Conservation (phyloP, 2,888 invertebrate genomes). For the Caenorhabditis sp. region DNA sequence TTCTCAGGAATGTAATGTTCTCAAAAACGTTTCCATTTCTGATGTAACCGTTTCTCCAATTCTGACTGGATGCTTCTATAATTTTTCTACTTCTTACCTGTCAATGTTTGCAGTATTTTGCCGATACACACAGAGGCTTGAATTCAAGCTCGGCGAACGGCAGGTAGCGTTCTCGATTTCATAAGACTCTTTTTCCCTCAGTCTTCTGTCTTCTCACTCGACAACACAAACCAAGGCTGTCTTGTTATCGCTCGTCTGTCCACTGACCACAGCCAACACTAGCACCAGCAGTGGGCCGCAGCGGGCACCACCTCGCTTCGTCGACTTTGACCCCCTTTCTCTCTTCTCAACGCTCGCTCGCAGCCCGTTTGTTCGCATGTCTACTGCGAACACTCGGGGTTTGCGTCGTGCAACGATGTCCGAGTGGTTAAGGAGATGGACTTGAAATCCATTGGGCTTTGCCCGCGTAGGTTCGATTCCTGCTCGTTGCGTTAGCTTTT, state of each 20-base stretch:
- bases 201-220: neutral
- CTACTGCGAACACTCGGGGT: slow-evolving; percentile 30
- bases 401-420: slow-evolving; percentile 84
- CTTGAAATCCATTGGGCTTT: slow-evolving; percentile 88
- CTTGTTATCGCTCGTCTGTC: slow-evolving; percentile 9
- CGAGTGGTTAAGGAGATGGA: slow-evolving; percentile 87
- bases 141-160: slow-evolving; percentile 5
- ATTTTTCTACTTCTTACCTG: neutral
- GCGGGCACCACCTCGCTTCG: neutral
- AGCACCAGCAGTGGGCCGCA: too few relatives aligned
- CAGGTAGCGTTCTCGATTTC: slow-evolving; percentile 10
- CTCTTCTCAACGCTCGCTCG: slow-evolving; percentile 9
- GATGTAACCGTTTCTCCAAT: neutral
- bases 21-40: too few relatives aligned
- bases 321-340: neutral
- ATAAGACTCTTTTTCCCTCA: neutral
- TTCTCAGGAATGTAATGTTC: too few relatives aligned
- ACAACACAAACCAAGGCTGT: neutral
- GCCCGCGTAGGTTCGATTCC: slow-evolving; percentile 88
- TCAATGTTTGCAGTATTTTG: neutral
- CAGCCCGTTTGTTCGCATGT: slow-evolving; percentile 29
- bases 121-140: neutral
- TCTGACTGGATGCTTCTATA: neutral
- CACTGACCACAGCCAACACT: slow-evolving; percentile 3
- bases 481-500: slow-evolving; percentile 84